Conservation (phyloP, 1,140 invertebrate species). For the Cydia pomonella region DNA sequence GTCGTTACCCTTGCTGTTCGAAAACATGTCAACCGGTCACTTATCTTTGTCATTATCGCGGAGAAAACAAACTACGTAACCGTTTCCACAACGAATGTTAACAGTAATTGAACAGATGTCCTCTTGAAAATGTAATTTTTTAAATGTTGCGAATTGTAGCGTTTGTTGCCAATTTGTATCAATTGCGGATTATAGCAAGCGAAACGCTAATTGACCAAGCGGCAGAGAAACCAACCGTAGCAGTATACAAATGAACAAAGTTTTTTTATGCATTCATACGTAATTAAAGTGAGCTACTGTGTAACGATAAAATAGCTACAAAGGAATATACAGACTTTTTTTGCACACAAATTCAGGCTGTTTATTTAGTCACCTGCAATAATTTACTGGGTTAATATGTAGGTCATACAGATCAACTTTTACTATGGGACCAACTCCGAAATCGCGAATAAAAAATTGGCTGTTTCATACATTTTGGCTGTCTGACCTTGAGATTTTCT, state of each 20-base stretch:
- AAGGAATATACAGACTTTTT: background rate
- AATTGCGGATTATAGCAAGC: background rate
- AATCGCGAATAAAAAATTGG: no score
- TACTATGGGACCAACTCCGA: no score
- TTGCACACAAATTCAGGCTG: background rate
- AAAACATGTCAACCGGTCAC: conserved; percentile 13
- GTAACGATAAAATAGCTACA: background rate
- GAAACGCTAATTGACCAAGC: background rate
- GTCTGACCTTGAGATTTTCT: no score
- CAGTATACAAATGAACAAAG: conserved; percentile 8
- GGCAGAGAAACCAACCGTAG: background rate
- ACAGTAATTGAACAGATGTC: background rate
- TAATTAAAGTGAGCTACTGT: conserved; percentile 7
- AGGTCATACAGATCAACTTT: no score
- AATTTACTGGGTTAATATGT: no score
- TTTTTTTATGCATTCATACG: conserved; percentile 1
- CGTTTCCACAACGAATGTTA: background rate
- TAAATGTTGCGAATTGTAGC: background rate
- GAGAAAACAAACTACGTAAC: conserved; percentile 2
- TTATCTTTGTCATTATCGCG: conserved; percentile 3
- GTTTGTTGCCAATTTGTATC: conserved; percentile 15
- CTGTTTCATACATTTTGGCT: no score
- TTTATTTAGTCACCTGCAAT: no score
- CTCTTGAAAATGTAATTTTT: background rate
- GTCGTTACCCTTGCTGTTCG: conserved; percentile 5